A percentile compares a stretch with the other conserved stretches of the same genome.
These are phyloP conservation scores for Cyclargus thomasi DNA, from an alignment of 1,140 invertebrate species.

Conservation along the genomic window DNA sequence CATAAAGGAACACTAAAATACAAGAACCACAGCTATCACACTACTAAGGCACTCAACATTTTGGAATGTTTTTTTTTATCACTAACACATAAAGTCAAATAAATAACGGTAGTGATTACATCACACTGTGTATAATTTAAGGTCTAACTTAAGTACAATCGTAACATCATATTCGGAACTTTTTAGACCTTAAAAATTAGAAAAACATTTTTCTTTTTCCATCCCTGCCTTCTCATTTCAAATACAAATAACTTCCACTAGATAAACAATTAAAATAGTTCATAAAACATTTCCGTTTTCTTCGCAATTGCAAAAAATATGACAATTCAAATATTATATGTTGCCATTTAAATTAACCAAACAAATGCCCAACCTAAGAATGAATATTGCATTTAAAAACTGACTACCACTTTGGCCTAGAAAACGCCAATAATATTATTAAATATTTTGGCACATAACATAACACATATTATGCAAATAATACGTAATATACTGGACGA, in stretches of 20 bases:
- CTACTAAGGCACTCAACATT: slow-evolving; percentile 2
- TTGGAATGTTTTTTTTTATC: not conserved
- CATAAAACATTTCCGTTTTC: too few relatives aligned
- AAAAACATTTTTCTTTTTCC: not conserved
- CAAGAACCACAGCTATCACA: not conserved
- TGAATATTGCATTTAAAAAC: not conserved
- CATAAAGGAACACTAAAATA: not conserved
- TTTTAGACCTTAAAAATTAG: not conserved
- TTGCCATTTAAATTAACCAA: too few relatives aligned
- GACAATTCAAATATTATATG: too few relatives aligned
- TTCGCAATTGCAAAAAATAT: too few relatives aligned
- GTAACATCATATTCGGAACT: not conserved
- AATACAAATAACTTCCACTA: too few relatives aligned
- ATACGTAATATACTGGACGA: not conserved
- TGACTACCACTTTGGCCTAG: not conserved
- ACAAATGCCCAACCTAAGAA: not conserved
- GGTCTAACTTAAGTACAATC: not conserved
- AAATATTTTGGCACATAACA: not conserved
- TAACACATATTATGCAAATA: not conserved
- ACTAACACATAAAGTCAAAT: not conserved
- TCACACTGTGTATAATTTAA: not conserved
- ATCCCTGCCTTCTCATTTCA: not conserved
- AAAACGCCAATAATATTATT: not conserved
- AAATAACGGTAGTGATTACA: not conserved
- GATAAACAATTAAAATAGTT: too few relatives aligned